Base-by-base conservation (phyloP, 2,797 vertebrate species). In the Falco rusticolus region DNA sequence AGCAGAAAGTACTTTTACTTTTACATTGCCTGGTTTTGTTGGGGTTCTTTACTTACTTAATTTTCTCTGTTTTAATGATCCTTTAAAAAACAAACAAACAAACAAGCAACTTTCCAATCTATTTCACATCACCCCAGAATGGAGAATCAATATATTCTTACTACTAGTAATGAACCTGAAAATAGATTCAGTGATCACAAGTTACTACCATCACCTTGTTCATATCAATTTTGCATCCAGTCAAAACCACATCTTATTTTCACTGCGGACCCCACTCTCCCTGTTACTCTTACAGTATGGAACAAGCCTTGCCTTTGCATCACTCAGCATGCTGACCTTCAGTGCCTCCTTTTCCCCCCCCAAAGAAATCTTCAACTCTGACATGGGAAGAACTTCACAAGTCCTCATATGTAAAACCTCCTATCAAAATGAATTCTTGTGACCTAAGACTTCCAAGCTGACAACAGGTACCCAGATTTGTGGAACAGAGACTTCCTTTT, bases 271-370 rank as follows among this genome's bases (percentile, higher is more conserved):
- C 16, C 11, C 29, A 41, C 13, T 82, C 6, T 68, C 13, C 20
- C 5, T 17, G 24, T 53, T 64, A 71, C 7, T 81, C 15, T 59
- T 28, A n/a, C 1, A 8, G 5, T 68, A 60, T 14, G n/a, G 21
- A 82, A 71, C 1, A 3, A 53, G 16, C 63, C 79, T 77, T 79
- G 43, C 43, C 26, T 65, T 83, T 56, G 43, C 26, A 31, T 45
- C 34, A 17, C 13, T 50, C 31, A 10, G 28, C 14, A 51, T 29
- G n/a, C 10, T 68, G 24, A 77, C 15, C 21, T 85, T 56, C 47
- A 20, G 16, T 16, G 17, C 11, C 16, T 79, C 15, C 39, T 74
- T 56, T 50, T 21, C 16, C 28, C 24, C 1, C 0, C 0, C 6
- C 4, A 28, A 70, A 71, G 83, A 84, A 34, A 10, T 64, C n/a